Base-by-base conservation (phyloP, 2,797 vertebrate species). In the Propithecus perrieri region DNA sequence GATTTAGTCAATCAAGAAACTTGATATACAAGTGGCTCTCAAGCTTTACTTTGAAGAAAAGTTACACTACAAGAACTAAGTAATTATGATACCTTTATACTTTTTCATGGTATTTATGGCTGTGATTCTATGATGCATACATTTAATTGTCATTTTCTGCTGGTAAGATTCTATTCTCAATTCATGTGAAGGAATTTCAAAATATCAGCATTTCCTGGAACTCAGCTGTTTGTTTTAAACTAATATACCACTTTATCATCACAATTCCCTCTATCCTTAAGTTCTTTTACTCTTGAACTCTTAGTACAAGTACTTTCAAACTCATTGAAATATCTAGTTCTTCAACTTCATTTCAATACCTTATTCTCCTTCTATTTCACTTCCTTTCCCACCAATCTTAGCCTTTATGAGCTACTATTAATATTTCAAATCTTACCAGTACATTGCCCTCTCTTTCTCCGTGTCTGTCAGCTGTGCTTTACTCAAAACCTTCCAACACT, bases 1-100 rank as follows among this genome's bases (percentile, higher is more conserved):
- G 38, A 94, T 69, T 87, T 75, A 89, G 20, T 91, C 69, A 65
- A 53, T 89, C 38, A 69, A 93, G 61, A 92, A 93, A 93, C 35
- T 7, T 71, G 22, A 72, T 12, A 50, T 20, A 33, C 43, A 71
- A 74, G 14, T 80, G 67, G 33, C 12, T 83, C 24, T 87, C 18
- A 95, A 95, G 81, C 10, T 88, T 55, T 91, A 80, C 20, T 88
- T 61, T 91, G 48, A 20, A 80, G 46, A 89, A 72, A 89, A 84
- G 26, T 83, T 57, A 59, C 2, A 59, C n/a, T 65, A 85, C 12
- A 71, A 92, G 95, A 94, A 63, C n/a, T 61, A 95, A 17, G 28
- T 38, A 41, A 67, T 63, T 67, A 78, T 5, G 35, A 6, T 33
- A 59, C 13, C 18, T 48, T 71, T 67, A 67, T 5, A 80, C 1